A percentile compares a stretch with the other conserved stretches of the same genome.
Evolutionary conservation across 1,140 invertebrate species (phyloP).

Genomic region (Magallana angulata): DNA sequence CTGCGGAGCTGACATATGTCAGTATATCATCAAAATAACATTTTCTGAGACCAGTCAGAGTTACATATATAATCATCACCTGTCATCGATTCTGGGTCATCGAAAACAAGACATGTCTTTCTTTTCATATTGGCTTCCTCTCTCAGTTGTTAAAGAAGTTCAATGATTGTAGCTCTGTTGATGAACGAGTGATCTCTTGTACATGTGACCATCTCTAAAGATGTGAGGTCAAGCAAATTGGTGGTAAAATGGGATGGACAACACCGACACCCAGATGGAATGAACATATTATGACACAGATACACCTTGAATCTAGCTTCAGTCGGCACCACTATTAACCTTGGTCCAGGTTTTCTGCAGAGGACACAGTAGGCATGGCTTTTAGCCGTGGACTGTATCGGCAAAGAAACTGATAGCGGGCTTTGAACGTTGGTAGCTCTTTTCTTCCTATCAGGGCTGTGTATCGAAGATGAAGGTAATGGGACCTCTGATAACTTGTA

Average conservation of each 20-base stretch:
- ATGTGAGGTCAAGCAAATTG: neutral
- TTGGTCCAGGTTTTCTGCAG: conserved; percentile 48
- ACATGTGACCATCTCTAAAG: neutral
- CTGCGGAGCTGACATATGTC: too few relatives aligned
- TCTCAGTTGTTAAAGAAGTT: neutral
- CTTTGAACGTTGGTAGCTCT: conserved; percentile 9
- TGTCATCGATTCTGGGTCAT: too few relatives aligned
- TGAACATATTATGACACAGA: conserved; percentile 1
- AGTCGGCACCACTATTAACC: conserved; percentile 40
- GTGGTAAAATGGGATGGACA: neutral
- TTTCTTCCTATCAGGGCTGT: neutral
- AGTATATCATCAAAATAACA: too few relatives aligned
- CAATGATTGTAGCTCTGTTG: neutral
- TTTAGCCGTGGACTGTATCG: neutral
- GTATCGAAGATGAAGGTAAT: too few relatives aligned
- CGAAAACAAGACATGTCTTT: too few relatives aligned
- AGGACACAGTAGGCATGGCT: conserved; percentile 43
- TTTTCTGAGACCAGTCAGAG: too few relatives aligned
- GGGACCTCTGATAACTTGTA: too few relatives aligned
- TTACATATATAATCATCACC: too few relatives aligned
- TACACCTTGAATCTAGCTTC: conserved; percentile 16
- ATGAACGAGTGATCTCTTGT: neutral
- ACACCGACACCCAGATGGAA: neutral
- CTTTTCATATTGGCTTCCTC: neutral
- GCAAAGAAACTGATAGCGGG: conserved; percentile 41